These are phyloP conservation scores for Mixornis gularis DNA, from an alignment of 2,113 vertebrate species.

Conservation along the genomic window DNA sequence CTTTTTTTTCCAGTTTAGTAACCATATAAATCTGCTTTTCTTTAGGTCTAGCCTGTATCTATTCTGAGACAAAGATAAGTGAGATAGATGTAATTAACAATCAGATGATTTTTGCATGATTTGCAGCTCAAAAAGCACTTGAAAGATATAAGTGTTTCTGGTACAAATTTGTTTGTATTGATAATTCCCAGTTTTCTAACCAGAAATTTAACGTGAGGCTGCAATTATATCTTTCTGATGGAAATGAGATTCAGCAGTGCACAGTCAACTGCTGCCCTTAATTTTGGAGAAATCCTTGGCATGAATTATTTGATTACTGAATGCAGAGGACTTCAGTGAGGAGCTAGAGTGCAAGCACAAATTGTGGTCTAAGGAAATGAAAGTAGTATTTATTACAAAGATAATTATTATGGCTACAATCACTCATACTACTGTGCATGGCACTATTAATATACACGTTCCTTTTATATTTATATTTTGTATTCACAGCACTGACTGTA, in stretches of 20 bases:
- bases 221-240: constrained; percentile 10
- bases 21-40: neutral
- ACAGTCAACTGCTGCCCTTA: neutral
- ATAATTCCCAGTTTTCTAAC: neutral
- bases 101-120: neutral
- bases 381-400: constrained; percentile 4
- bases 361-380: neutral
- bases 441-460: neutral
- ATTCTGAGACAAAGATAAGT: neutral
- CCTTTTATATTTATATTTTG: neutral
- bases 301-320: neutral
- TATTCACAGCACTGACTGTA: neutral
- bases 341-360: neutral
- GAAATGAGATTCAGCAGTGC: neutral
- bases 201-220: neutral
- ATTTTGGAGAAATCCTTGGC: neutral
- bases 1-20: neutral
- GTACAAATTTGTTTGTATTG: neutral
- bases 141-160: neutral
- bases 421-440: neutral
- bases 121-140: neutral
- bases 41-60: neutral
- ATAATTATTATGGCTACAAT: neutral
- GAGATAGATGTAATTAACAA: constrained; percentile 1
- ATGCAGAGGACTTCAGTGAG: neutral